phyloP scores from a whole-genome alignment of 2,797 vertebrate species.

The Coreius guichenoti region DNA sequence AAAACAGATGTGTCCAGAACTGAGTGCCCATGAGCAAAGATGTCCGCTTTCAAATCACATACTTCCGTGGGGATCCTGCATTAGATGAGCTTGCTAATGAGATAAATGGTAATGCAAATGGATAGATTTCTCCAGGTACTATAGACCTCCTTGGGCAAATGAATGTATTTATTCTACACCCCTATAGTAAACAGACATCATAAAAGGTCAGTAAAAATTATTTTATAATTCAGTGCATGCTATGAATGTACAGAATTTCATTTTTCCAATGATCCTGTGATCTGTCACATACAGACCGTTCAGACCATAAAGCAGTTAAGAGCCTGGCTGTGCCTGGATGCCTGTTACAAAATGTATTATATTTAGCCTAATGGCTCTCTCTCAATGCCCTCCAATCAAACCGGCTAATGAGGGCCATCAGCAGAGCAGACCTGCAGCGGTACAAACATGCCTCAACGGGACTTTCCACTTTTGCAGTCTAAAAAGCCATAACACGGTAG shows the following conservation, averaged over 20 bases:
- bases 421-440: constrained; percentile 1
- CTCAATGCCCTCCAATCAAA: constrained; percentile 36
- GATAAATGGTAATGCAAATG: neutral
- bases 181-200: neutral
- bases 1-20: neutral
- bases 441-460: constrained; percentile 29
- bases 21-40: neutral
- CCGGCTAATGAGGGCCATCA: constrained; percentile 37
- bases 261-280: neutral
- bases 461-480: constrained; percentile 25
- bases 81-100: too few relatives aligned
- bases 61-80: neutral
- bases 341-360: neutral
- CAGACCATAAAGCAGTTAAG: neutral
- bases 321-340: neutral
- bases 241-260: neutral
- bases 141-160: neutral
- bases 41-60: neutral
- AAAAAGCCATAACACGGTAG: constrained; percentile 33
- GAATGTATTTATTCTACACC: neutral
- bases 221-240: neutral
- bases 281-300: neutral
- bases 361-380: constrained; percentile 11
- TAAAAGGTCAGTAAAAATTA: neutral
- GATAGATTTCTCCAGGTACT: neutral